Evolutionary conservation across 2,888 invertebrate species (phyloP).

Genomic region (Allophyes oxyacanthae): DNA sequence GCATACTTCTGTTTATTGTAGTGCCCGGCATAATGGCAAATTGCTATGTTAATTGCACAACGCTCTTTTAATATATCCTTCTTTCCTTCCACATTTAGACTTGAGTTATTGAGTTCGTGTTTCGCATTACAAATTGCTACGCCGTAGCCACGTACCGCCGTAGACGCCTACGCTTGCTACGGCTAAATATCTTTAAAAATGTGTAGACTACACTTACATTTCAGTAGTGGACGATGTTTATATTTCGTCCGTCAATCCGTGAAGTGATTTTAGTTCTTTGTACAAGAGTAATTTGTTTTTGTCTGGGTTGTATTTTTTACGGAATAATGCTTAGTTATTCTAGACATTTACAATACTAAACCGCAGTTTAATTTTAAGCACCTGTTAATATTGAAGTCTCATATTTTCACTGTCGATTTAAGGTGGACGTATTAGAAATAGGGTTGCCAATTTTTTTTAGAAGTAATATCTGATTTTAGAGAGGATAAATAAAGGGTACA

Average conservation of each 20-base stretch:
- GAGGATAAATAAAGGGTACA: too few species aligned
- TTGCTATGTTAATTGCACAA: constrained; percentile 70
- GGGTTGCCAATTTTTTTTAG: too few species aligned
- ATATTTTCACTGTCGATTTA: too few species aligned
- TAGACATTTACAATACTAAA: too few species aligned
- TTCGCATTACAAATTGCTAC: constrained; percentile 72
- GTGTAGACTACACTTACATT: constrained; percentile 19
- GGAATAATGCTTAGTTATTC: too few species aligned
- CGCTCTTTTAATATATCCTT: constrained; percentile 74
- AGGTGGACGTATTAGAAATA: too few species aligned
- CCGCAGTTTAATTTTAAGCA: too few species aligned
- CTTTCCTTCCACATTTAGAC: constrained; percentile 65
- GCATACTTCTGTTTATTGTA: constrained; percentile 55
- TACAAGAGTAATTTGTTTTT: constrained; percentile 3
- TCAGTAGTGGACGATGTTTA: constrained; percentile 8
- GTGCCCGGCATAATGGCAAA: constrained; percentile 56
- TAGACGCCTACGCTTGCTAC: constrained; percentile 59
- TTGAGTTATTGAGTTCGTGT: constrained; percentile 80
- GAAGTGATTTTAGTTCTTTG: constrained; percentile 8
- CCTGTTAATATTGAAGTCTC: too few species aligned
- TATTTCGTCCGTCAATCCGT: constrained; percentile 20
- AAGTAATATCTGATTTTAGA: too few species aligned
- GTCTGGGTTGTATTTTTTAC: neutral
- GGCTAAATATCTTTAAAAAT: constrained; percentile 38
- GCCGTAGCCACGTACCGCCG: constrained; percentile 66